A percentile compares a stretch with the other conserved stretches of the same genome.
These are phyloP conservation scores for Lagothrix lagotricha DNA, from an alignment of 2,797 vertebrate genomes.

Conservation along the genomic window DNA sequence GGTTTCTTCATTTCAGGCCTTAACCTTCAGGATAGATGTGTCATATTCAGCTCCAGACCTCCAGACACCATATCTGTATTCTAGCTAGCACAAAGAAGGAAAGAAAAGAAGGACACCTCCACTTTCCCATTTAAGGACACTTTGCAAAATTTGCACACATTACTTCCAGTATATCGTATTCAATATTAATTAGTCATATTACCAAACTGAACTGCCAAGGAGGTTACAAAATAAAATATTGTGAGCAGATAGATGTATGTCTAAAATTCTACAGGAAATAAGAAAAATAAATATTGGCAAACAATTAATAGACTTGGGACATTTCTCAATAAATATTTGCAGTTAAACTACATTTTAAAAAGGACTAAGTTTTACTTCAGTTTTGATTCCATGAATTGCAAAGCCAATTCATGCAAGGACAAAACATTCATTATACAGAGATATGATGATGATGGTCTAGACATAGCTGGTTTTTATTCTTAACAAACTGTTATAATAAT, in stretches of 20 bases:
- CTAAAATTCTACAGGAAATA: not conserved
- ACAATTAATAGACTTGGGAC: not conserved
- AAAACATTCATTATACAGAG: not conserved
- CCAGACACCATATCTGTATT: not conserved
- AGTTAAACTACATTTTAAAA: not conserved
- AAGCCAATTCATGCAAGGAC: not conserved
- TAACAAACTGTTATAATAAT: not conserved
- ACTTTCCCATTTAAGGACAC: not conserved
- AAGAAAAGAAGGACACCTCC: not conserved
- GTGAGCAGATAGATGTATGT: not conserved
- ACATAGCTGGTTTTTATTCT: not conserved
- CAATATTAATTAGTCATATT: not conserved
- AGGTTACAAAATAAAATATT: not conserved
- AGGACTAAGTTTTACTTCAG: not conserved
- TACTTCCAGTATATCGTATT: not conserved
- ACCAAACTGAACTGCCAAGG: not conserved
- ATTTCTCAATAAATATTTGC: not conserved
- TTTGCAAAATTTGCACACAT: not conserved
- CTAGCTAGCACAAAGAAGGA: not conserved
- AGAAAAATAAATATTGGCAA: not conserved
- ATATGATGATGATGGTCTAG: not conserved
- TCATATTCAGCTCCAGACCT: not conserved
- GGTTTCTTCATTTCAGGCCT: not conserved
- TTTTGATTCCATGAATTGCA: not conserved
- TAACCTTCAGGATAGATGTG: not conserved